A percentile compares a stretch with the other conserved stretches of the same genome.
These are phyloP conservation scores for Anguilla japonica DNA, from an alignment of 2,113 vertebrate genomes.

Conservation along the genomic window DNA sequence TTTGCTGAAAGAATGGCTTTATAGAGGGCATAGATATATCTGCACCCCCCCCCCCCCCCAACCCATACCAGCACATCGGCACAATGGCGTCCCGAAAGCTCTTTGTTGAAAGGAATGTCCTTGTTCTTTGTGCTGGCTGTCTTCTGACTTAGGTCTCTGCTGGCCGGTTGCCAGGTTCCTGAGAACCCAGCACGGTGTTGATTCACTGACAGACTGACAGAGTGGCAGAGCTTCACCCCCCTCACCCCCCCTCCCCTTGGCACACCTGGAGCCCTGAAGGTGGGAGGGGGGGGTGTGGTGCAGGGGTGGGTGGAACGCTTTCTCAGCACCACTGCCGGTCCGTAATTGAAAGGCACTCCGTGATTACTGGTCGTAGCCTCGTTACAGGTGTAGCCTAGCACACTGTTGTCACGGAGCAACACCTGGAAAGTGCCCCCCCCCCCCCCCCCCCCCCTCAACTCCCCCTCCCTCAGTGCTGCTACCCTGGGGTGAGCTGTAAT, in stretches of 20 bases:
- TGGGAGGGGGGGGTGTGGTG: not conserved
- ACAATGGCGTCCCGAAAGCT: constrained; percentile 22
- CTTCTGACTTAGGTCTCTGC: constrained; percentile 38
- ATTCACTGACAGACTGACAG: constrained; percentile 29
- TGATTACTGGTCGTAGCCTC: constrained; percentile 45
- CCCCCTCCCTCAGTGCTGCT: not conserved
- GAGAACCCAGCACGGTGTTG: constrained; percentile 22
- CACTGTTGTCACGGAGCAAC: constrained; percentile 39
- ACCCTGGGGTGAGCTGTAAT: constrained; percentile 56
- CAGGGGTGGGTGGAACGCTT: not conserved
- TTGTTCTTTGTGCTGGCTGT: constrained; percentile 50
- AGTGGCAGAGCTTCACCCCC: not conserved
- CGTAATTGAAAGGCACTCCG: constrained; percentile 24
- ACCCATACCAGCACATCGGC: constrained; percentile 8
- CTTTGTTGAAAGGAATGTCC: constrained; percentile 54
- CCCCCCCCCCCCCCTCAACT: not conserved
- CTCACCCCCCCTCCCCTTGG: not conserved
- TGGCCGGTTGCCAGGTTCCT: constrained; percentile 40
- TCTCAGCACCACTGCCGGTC: not conserved
- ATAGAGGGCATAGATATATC: constrained; percentile 14
- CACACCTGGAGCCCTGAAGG: not conserved
- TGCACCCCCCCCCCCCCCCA: constrained; percentile 17
- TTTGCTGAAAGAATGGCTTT: constrained; percentile 40
- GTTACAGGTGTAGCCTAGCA: constrained; percentile 33
- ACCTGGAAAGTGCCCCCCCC: constrained; percentile 52